Conservation (phyloP, 1,140 invertebrate genomes). For the Teleogryllus occipitalis region DNA sequence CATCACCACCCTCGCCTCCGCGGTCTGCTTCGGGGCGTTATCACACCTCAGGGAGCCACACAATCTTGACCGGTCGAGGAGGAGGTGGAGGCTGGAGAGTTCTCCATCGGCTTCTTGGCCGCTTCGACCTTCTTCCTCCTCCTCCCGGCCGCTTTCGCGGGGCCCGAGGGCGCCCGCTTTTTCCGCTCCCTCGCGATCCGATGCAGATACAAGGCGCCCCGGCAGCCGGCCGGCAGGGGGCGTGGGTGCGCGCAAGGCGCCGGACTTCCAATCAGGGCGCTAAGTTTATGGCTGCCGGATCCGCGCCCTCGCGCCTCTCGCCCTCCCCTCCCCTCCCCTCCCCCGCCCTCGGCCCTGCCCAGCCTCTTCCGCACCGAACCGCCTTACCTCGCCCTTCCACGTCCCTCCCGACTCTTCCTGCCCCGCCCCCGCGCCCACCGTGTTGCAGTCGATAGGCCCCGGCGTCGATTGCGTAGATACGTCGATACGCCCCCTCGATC, state of each 20-base stretch:
- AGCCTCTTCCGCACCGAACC: no score
- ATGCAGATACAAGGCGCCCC: neutral
- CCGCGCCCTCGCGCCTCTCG: no score
- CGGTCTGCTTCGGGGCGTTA: neutral
- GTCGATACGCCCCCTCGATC: neutral
- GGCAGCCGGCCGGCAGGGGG: neutral
- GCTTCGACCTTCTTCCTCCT: no score
- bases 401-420: no score
- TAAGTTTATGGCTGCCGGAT: neutral
- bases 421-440: no score
- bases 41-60: constrained; percentile 2
- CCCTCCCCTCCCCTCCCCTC: no score
- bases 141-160: no score
- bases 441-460: neutral
- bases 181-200: neutral
- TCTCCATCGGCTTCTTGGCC: no score
- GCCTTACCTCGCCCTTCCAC: no score
- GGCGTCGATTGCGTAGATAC: neutral
- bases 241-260: neutral
- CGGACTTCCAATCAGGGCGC: neutral
- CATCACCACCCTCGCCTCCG: neutral
- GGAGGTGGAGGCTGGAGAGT: neutral
- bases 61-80: neutral
- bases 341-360: no score
- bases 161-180: neutral